phyloP scores from a whole-genome alignment of 2,888 invertebrate species.

The Cotesia congregata region DNA sequence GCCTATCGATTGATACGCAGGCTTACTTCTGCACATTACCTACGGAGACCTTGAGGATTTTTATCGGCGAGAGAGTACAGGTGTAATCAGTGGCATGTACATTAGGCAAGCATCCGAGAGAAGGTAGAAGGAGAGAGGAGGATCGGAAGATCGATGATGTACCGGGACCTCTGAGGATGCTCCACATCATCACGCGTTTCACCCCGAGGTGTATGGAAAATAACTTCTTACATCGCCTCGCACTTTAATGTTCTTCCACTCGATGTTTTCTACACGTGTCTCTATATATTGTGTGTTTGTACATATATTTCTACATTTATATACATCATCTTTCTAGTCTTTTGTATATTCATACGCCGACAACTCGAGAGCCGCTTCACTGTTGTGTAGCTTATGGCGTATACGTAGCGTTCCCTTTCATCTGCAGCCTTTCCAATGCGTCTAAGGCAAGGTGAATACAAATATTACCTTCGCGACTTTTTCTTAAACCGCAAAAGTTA shows the following conservation, averaged over 20 bases:
- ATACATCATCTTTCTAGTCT: slow-evolving; percentile 9
- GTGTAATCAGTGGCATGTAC: slow-evolving; percentile 43
- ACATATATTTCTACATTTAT: slow-evolving; percentile 12
- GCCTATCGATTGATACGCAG: slow-evolving; percentile 35
- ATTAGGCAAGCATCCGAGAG: slow-evolving; percentile 34
- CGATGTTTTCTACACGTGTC: neutral
- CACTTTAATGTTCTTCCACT: neutral
- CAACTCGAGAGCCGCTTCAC: slow-evolving; percentile 15
- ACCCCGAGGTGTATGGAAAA: slow-evolving; percentile 34
- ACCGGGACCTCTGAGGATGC: slow-evolving; percentile 43
- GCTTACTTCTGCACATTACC: neutral
- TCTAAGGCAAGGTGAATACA: slow-evolving; percentile 44
- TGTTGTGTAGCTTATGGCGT: neutral
- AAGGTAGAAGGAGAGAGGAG: neutral
- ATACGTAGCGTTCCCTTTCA: slow-evolving; percentile 47
- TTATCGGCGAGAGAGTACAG: slow-evolving; percentile 23
- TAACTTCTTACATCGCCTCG: neutral
- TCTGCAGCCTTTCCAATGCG: slow-evolving; percentile 45
- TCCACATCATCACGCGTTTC: slow-evolving; percentile 44
- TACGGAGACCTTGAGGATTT: slow-evolving; percentile 11
- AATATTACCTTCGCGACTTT: slow-evolving; percentile 40
- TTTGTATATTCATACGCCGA: slow-evolving; percentile 5
- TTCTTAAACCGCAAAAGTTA: slow-evolving; percentile 46
- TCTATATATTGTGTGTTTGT: neutral
- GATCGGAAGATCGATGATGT: slow-evolving; percentile 48